phyloP scores from a whole-genome alignment of 2,113 vertebrate genomes.

The Antigone vipio region DNA sequence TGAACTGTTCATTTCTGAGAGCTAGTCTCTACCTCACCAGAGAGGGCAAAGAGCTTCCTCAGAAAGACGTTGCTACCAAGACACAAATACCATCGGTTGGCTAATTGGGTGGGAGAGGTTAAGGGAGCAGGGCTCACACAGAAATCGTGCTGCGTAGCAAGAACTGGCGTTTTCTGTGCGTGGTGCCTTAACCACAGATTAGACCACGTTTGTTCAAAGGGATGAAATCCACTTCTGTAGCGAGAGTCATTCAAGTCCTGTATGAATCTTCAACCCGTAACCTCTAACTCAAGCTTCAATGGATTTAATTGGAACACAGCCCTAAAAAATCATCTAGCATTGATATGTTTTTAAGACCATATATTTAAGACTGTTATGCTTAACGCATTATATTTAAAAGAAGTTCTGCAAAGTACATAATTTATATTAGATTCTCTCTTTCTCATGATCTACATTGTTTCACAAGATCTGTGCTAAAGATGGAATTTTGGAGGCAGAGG shows the following conservation, averaged over 20 bases:
- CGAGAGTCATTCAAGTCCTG: background rate
- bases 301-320: background rate
- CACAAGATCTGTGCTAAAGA: conserved; percentile 37
- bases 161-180: background rate
- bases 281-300: background rate
- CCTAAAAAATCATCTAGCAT: background rate
- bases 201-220: background rate
- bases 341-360: background rate
- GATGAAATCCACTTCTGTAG: background rate
- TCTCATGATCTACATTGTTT: conserved; percentile 37
- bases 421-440: conserved; percentile 10
- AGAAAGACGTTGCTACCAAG: background rate
- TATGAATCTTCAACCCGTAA: background rate
- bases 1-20: background rate
- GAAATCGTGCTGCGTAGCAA: background rate
- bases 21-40: background rate
- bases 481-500: conserved; percentile 61
- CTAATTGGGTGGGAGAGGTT: conserved; percentile 35
- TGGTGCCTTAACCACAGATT: background rate
- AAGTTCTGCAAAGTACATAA: background rate
- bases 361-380: background rate
- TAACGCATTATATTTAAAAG: background rate
- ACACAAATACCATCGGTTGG: background rate
- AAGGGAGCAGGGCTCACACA: background rate
- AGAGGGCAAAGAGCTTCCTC: background rate